These are phyloP conservation scores for Drosophila cracens DNA, from an alignment of 2,888 invertebrate genomes.

Conservation along the genomic window DNA sequence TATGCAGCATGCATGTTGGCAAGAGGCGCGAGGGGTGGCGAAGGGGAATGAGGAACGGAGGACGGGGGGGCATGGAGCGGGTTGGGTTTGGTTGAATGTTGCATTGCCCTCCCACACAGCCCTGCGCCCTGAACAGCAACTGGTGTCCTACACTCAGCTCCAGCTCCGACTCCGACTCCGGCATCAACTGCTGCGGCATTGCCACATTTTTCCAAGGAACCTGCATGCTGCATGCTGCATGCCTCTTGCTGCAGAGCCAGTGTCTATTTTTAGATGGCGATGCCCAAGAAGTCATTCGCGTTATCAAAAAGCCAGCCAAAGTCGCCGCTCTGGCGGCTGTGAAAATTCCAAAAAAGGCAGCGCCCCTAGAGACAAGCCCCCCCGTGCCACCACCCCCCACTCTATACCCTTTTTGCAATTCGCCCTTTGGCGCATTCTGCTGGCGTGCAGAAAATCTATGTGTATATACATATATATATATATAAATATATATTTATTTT, in stretches of 20 bases:
- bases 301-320: conserved; percentile 57
- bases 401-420: not conserved
- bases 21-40: not conserved
- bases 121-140: conserved; percentile 51
- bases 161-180: conserved; percentile 15
- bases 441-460: conserved; percentile 37
- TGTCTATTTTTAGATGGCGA: conserved; percentile 55
- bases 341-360: conserved; percentile 70
- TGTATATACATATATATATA: not conserved
- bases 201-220: conserved; percentile 76
- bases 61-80: not conserved
- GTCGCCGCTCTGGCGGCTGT: conserved; percentile 65
- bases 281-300: conserved; percentile 56
- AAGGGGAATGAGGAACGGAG: rapidly evolving
- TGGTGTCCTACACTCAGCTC: conserved; percentile 41
- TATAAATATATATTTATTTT: conserved; percentile 46
- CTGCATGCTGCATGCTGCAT: conserved; percentile 54
- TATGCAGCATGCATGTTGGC: conserved; percentile 69
- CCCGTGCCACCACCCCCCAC: not conserved
- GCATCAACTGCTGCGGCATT: conserved; percentile 28
- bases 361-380: conserved; percentile 40
- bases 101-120: conserved; percentile 59
- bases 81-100: conserved; percentile 34
- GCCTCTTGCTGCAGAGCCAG: conserved; percentile 30
- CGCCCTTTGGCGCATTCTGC: conserved; percentile 10